Percentiles rank a stretch among this genome's conserved stretches.
Conservation (phyloP, 1,140 invertebrate species). For the Telenomus remus region DNA sequence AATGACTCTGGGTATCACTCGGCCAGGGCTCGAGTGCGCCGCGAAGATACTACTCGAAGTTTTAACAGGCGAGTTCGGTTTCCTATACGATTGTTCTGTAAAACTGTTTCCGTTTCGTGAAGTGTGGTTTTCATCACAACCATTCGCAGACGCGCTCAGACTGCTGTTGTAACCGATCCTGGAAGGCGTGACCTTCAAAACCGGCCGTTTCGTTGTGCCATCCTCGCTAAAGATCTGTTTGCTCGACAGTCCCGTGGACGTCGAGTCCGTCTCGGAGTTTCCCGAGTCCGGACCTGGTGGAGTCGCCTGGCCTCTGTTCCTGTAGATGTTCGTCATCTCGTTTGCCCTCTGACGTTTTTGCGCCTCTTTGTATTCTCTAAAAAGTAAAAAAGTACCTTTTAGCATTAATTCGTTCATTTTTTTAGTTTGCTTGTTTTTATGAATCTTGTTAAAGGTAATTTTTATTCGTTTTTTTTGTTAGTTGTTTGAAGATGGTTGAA, state of each 20-base stretch:
- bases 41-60: conserved; percentile 72
- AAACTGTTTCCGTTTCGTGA: conserved; percentile 65
- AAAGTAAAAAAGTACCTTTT: conserved; percentile 54
- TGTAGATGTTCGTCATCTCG: conserved; percentile 83
- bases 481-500: too few species aligned
- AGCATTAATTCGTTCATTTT: background rate
- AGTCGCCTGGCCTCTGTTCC: conserved; percentile 75
- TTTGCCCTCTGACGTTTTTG: conserved; percentile 87
- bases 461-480: too few species aligned
- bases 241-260: conserved; percentile 42
- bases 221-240: conserved; percentile 70
- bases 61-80: conserved; percentile 84
- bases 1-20: conserved; percentile 75
- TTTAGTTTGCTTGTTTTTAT: too few species aligned
- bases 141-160: conserved; percentile 29
- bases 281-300: conserved; percentile 62
- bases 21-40: conserved; percentile 64
- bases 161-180: conserved; percentile 69
- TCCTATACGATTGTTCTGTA: conserved; percentile 78
- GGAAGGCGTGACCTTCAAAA: conserved; percentile 78
- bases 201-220: conserved; percentile 74
- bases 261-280: conserved; percentile 65
- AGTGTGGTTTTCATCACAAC: conserved; percentile 63
- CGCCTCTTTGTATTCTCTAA: conserved; percentile 91
- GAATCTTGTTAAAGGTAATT: too few species aligned